Evolutionary conservation across 2,888 invertebrate species (phyloP).

Genomic region (Cryptocephalus moraei): DNA sequence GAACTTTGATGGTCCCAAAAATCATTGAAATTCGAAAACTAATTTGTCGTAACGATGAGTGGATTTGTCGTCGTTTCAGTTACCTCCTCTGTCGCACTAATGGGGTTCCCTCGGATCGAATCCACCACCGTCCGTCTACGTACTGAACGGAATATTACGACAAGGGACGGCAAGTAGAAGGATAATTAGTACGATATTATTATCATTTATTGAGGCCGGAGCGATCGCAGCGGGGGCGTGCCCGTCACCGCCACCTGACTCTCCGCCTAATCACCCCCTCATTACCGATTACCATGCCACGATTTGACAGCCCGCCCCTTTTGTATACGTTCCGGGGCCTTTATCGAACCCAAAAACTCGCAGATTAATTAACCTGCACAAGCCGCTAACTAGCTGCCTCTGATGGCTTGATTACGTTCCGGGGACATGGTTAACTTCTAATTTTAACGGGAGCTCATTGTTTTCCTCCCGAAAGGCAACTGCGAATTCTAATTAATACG

Average conservation of each 20-base stretch:
- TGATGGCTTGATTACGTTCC: neutral
- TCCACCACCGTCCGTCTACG: too few species aligned
- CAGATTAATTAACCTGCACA: conserved; percentile 32
- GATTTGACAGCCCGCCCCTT: conserved; percentile 30
- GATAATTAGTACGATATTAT: conserved; percentile 21
- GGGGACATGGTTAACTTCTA: neutral
- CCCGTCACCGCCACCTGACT: conserved; percentile 30
- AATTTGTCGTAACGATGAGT: too few species aligned
- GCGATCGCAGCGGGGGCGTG: conserved; percentile 23
- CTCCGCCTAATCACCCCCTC: conserved; percentile 31
- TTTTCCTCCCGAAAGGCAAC: too few species aligned
- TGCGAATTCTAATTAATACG: too few species aligned
- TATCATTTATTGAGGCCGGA: conserved; percentile 13
- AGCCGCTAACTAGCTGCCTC: conserved; percentile 30
- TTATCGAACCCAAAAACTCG: conserved; percentile 33
- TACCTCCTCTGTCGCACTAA: too few species aligned
- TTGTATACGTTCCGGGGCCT: conserved; percentile 29
- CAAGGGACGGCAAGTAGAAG: neutral
- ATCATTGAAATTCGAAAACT: too few species aligned
- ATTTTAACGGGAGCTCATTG: neutral
- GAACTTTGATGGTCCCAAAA: too few species aligned
- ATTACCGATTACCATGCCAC: conserved; percentile 33
- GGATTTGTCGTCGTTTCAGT: too few species aligned
- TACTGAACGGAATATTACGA: too few species aligned
- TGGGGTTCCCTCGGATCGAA: too few species aligned